Evolutionary conservation across 2,888 invertebrate species (phyloP), one percentile per base, ranked within the genome.

Genomic region (Pharmacophagus antenor): DNA sequence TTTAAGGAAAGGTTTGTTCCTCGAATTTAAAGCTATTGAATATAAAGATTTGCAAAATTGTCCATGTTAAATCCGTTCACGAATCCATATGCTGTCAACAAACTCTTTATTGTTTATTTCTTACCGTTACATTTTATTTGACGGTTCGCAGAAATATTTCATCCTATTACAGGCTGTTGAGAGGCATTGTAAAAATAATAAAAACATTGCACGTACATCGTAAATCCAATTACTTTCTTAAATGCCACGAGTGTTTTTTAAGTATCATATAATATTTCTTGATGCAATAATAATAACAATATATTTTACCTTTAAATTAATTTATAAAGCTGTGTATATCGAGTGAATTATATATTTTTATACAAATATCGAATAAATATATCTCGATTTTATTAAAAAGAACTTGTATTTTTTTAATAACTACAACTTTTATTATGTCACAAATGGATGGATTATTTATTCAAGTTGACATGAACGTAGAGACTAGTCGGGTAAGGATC

Each of bases 91-190:
- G 61, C 66, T 67, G 70, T 66, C 72, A 69, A 71, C 70, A 71
- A 56, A 63, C 72, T 63, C 65, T 71, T 71, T 70, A 72, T 70
- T 57, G 59, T 56, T 70, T 68, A 70, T 68, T 61, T 56, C 56
- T 42, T 37, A 67, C 74, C 71, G 73, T 76, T 76, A 71, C 27
- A 22, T 70, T 71, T 70, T 71, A 70, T 69, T 67, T 42, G 55
- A 22, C 44, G 42, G 59, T 71, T 71, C 71, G 65, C 59, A 62
- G 72, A 70, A 55, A 27, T 12, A 25, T 10, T 51, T 37, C 42
- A 49, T 20, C 20, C 23, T 44, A 53, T 44, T 42, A 53, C 22
- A 53, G 52, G 22, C 44, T 21, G 15, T 52, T 52, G 51, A 52
- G 46, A 52, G 12, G 22, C 23, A 17, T 58, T 1, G n/a, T 15